These are phyloP conservation scores for Neoaliturus tenellus DNA, from an alignment of 2,888 invertebrate genomes.

Conservation along the genomic window DNA sequence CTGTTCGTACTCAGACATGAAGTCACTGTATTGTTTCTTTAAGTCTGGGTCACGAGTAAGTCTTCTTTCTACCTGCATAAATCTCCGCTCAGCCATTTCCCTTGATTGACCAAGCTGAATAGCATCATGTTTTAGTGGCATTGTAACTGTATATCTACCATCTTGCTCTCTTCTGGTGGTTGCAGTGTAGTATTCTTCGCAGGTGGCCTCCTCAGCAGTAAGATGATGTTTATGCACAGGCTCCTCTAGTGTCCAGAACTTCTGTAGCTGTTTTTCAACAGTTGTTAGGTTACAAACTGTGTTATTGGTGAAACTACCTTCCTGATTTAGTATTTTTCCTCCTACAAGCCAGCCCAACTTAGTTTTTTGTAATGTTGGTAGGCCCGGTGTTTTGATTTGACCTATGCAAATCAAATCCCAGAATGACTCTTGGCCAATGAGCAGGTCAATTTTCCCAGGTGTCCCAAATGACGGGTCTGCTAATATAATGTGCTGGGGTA, in stretches of 20 bases:
- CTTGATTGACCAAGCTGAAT: not conserved
- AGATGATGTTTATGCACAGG: not conserved
- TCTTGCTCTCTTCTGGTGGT: conserved; percentile 7
- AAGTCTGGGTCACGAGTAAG: not conserved
- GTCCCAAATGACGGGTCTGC: conserved; percentile 21
- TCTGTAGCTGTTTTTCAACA: conserved; percentile 1
- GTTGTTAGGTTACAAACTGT: not conserved
- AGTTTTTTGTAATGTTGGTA: conserved; percentile 9
- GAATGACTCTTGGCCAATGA: conserved; percentile 30
- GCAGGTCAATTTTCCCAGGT: not conserved
- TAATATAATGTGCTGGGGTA: not conserved
- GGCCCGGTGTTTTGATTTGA: not conserved
- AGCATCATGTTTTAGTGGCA: conserved; percentile 1
- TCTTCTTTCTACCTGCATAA: not conserved
- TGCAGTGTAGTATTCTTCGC: conserved; percentile 1
- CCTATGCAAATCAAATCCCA: conserved; percentile 5
- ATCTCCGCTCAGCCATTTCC: not conserved
- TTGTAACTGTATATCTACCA: not conserved
- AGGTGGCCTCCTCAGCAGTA: not conserved
- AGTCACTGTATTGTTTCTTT: not conserved
- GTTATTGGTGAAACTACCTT: not conserved
- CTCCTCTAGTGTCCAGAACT: conserved; percentile 28
- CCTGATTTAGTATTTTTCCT: not conserved
- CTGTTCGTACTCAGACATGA: not conserved
- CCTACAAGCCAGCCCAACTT: conserved; percentile 34